Base-by-base conservation (phyloP, 37 sponge, comb jelly and placozoan species). In the Geodia barretti region DNA sequence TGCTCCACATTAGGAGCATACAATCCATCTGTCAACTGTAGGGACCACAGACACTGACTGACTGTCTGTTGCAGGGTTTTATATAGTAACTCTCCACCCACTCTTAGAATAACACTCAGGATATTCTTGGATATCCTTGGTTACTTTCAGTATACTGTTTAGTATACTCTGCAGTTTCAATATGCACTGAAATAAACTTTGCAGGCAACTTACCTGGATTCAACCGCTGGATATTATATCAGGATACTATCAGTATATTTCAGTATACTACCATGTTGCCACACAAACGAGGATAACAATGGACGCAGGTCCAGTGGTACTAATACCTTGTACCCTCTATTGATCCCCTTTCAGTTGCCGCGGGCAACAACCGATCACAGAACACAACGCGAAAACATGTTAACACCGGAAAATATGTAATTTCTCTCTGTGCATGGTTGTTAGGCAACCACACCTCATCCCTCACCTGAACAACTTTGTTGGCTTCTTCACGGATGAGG, bases 1-100 rank as follows among this genome's bases (percentile, higher is more conserved):
- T 86, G 31, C 86, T 93, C 93, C n/a, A 64, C 68, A 0, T 75
- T 73, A 14, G 80, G 89, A 1, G 89, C 79, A 80, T 89, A 93
- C 40, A 93, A 75, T 28, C 86, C 82, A 62, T 85, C 82, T 2
- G 69, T 68, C 36, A 90, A 64, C 82, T 90, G 67, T 4, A 64
- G 43, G 64, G 69, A 24, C 54, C 54, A 47, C 54, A 47, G 54
- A 7, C 14, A 47, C 54, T 47, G 54, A 47, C 54, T n/a, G n/a
- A n/a, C n/a, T n/a, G n/a, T n/a, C n/a, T n/a, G n/a, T n/a, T n/a
- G n/a, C n/a, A n/a, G n/a, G n/a, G n/a, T n/a, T n/a, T n/a, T n/a
- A n/a, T n/a, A n/a, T n/a, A n/a, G n/a, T n/a, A n/a, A n/a, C n/a
- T n/a, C n/a, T n/a, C n/a, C n/a, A n/a, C n/a, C n/a, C n/a, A n/a